These are phyloP conservation scores for Lordiphosa stackelbergi DNA, from an alignment of 1,140 invertebrate genomes.

Conservation along the genomic window DNA sequence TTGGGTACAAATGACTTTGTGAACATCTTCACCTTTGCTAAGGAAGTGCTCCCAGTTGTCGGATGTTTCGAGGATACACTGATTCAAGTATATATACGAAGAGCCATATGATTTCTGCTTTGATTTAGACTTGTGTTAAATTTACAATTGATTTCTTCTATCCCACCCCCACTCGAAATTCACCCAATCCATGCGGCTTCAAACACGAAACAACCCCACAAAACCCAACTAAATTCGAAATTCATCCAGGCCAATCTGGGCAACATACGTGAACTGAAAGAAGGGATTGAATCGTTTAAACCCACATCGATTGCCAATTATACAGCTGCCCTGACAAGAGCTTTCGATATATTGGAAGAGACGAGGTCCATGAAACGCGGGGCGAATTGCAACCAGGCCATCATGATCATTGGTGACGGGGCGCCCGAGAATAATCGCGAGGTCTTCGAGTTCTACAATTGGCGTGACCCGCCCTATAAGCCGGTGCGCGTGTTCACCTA, in stretches of 20 bases:
- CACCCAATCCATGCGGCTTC: slow-evolving; percentile 25
- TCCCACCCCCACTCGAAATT: slow-evolving; percentile 29
- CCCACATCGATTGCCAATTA: slow-evolving; percentile 97
- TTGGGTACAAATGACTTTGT: slow-evolving; percentile 99
- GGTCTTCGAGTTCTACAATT: slow-evolving; percentile 93
- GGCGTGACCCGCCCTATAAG: slow-evolving; percentile 83
- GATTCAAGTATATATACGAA: slow-evolving; percentile 83
- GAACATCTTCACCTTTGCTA: slow-evolving; percentile 93
- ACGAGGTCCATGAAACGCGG: slow-evolving; percentile 80
- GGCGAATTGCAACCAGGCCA: slow-evolving; percentile 87
- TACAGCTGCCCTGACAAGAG: slow-evolving; percentile 90
- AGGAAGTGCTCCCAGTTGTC: slow-evolving; percentile 86
- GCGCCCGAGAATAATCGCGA: slow-evolving; percentile 95
- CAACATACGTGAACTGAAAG: slow-evolving; percentile 91
- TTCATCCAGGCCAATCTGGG: slow-evolving; percentile 87
- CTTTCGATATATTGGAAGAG: slow-evolving; percentile 90
- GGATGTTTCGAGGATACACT: slow-evolving; percentile 92
- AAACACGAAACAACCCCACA: slow-evolving; percentile 20
- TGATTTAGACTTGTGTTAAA: slow-evolving; percentile 9
- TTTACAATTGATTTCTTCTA: slow-evolving; percentile 35
- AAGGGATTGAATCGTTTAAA: slow-evolving; percentile 85
- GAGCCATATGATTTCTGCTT: slow-evolving; percentile 21
- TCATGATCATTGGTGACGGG: slow-evolving; percentile 99
- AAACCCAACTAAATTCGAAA: slow-evolving; percentile 29
- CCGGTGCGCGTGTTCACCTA: slow-evolving; percentile 98